Evolutionary conservation across 2,113 vertebrate species (phyloP).

Genomic region (Apteryx mantelli): DNA sequence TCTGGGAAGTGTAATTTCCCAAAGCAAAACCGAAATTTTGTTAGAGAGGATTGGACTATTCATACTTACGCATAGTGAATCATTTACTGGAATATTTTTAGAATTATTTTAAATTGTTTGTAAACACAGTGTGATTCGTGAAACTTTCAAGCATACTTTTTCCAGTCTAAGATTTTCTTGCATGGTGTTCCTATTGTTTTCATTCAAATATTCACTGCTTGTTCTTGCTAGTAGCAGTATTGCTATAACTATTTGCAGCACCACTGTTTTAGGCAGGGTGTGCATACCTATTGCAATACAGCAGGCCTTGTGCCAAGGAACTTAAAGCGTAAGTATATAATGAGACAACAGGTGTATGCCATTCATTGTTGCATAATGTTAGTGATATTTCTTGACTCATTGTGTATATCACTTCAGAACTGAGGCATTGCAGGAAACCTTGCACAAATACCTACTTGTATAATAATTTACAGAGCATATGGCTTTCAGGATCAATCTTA

Average conservation of each 20-base stretch:
- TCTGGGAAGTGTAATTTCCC: not conserved
- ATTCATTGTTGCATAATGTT: fast-evolving
- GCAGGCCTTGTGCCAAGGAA: not conserved
- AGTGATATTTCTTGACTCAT: not conserved
- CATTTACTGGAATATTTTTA: not conserved
- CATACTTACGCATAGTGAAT: not conserved
- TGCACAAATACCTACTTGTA: not conserved
- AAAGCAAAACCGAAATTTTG: not conserved
- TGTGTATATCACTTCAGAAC: not conserved
- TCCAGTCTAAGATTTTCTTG: not conserved
- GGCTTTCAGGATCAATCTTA: not conserved
- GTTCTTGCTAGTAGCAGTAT: not conserved
- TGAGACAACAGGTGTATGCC: not conserved
- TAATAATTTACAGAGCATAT: not conserved
- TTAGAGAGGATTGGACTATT: not conserved
- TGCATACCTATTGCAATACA: not conserved
- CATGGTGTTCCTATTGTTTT: not conserved
- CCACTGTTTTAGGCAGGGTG: not conserved
- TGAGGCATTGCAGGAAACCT: not conserved
- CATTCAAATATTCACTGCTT: not conserved
- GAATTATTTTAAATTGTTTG: not conserved
- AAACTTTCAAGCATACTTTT: not conserved
- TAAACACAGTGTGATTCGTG: not conserved
- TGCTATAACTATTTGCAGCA: not conserved
- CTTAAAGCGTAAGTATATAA: fast-evolving